Percentiles rank a stretch among this genome's conserved stretches.
phyloP scores from a whole-genome alignment of 64 coral and sea anemone genomes.

The Stichodactyla helianthus region DNA sequence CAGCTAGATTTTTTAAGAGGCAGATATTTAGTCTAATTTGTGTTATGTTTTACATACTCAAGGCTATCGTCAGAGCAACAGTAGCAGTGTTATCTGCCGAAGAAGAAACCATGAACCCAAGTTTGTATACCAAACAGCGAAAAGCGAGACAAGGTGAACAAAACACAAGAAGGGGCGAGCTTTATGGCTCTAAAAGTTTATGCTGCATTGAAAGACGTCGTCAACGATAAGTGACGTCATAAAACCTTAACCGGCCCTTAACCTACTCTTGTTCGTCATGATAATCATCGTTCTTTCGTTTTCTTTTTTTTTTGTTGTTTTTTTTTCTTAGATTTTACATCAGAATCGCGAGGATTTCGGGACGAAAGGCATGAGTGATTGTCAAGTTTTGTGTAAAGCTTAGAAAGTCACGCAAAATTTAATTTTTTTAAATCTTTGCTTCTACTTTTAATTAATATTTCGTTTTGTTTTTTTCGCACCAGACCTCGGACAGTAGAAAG shows the following conservation, averaged over 20 bases:
- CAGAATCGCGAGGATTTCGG: not conserved
- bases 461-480: not conserved
- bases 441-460: not conserved
- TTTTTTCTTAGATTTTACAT: not conserved
- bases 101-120: conserved; percentile 67
- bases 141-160: conserved; percentile 57
- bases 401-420: not conserved
- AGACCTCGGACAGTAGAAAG: conserved; percentile 16
- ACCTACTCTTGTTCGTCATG: not conserved
- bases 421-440: not conserved
- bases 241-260: not conserved
- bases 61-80: conserved; percentile 78
- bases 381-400: not conserved
- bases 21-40: not conserved
- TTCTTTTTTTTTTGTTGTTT: not conserved
- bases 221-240: not conserved
- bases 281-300: not conserved
- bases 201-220: no score
- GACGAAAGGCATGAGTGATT: not conserved
- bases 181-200: not conserved
- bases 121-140: conserved; percentile 46
- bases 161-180: not conserved
- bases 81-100: conserved; percentile 79
- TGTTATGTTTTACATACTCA: not conserved
- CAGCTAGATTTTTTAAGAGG: no score